Base-by-base conservation (phyloP, 2,797 vertebrate genomes). In the Sebastolobus altivelis region DNA sequence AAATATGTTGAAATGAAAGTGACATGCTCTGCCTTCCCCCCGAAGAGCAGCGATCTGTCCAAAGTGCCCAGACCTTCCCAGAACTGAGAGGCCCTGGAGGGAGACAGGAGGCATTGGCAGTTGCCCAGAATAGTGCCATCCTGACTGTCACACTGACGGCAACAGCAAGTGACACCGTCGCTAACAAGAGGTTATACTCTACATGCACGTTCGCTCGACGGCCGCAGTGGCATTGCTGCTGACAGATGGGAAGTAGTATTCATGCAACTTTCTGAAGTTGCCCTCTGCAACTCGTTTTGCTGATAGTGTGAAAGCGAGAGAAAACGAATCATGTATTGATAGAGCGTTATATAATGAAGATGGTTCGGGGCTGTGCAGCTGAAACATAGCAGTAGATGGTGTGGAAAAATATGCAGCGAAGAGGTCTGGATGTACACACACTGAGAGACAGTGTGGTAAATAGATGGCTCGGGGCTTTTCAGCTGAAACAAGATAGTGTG, bases 371-470 rank as follows among this genome's bases (percentile, higher is more conserved):
- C 49, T 85, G 63, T 75, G 54, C 60, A 77, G 81, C 63, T 73
- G 54, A 80, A 73, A 77, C 68, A 31, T 35, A 46, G 80, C 27
- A 82, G 58, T 66, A 54, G 77, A 84, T 37, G 73, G 78, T 80
- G 86, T 86, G 87, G 43, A 82, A 87, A 72, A 81, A 85, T 74
- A 72, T 79, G 72, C 70, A 74, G 86, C n/a, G 40, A 77, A 84
- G 73, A 83, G 79, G 79, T 73, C 72, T 72, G 82, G 58, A 86
- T 77, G 85, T 87, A 76, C 55, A 81, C 73, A 79, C 69, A 68
- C 69, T 3, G 74, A 83, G 79, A 87, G 71, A 83, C 77, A 40
- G 86, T 65, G 89, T 63, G 80, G 81, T 83, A 80, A 90, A 89
- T 81, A 84, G 62, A 87, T 78, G 77, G 80, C 90, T 87, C 43